Evolutionary conservation across 2,113 vertebrate genomes (phyloP).

Genomic region (Geococcyx californianus): DNA sequence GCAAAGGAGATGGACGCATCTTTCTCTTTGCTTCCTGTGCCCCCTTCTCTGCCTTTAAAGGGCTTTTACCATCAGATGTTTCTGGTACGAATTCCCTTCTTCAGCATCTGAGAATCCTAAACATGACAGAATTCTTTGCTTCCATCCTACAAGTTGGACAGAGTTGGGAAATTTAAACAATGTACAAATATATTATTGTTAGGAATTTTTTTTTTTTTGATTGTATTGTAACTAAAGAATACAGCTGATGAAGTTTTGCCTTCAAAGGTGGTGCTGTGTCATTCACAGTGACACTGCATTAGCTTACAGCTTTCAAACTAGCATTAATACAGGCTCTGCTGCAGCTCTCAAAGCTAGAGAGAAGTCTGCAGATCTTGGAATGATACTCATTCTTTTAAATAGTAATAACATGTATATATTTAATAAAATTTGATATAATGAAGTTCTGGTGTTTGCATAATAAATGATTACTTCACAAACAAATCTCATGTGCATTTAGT

Average conservation of each 20-base stretch:
- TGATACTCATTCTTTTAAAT: conserved; percentile 47
- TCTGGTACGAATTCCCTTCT: conserved; percentile 74
- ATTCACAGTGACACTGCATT: conserved; percentile 18
- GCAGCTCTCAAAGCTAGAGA: conserved; percentile 66
- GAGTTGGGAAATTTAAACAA: conserved; percentile 52
- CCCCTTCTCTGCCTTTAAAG: conserved; percentile 50
- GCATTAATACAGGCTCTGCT: conserved; percentile 74
- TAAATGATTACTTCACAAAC: conserved; percentile 22
- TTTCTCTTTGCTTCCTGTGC: conserved; percentile 61
- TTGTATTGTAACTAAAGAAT: conserved; percentile 54
- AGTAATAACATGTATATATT: conserved; percentile 72
- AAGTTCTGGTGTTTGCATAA: conserved; percentile 41
- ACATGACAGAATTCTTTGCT: conserved; percentile 62
- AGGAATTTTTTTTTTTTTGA: neutral
- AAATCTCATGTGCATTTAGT: neutral
- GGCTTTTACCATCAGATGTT: conserved; percentile 51
- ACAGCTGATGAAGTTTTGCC: conserved; percentile 48
- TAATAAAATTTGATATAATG: conserved; percentile 63
- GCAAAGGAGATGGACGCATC: conserved; percentile 49
- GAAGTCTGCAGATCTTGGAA: conserved; percentile 71
- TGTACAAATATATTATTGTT: conserved; percentile 59
- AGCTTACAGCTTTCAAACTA: conserved; percentile 70
- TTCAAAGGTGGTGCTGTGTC: conserved; percentile 52
- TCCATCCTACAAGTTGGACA: conserved; percentile 58
- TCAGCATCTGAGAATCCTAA: conserved; percentile 69